Evolutionary conservation across 2,113 vertebrate genomes (phyloP), one percentile per base, ranked within the genome.

Genomic region (Blennius ocellaris): DNA sequence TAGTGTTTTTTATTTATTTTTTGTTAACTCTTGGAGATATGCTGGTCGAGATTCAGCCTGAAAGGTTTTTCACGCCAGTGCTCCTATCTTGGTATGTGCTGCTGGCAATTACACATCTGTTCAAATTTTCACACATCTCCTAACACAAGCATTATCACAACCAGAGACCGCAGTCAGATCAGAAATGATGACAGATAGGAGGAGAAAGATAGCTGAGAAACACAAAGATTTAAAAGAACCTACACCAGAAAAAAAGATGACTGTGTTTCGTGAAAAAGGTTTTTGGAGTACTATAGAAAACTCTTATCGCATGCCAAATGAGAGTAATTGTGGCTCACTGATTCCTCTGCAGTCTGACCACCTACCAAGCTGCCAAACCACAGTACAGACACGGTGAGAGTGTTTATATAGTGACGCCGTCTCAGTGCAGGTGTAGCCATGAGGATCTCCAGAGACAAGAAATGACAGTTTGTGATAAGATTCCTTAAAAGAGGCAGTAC

Each of bases 381-480:
- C 66, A 79, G 39, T 51, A 44, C 37, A 53, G 21, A 52, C 14
- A 15, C 38, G 9, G 44, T 44, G 10, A 62, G 14, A 14, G 52
- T 40, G 57, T 53, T 69, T 48, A 50, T 49, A 4, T 7, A 38
- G 15, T 4, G 14, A 52, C 59, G 17, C 43, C 37, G 38, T 54
- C 9, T 80, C n/a, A 64, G 39, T 63, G 63, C 69, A 86, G 69
- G 76, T 78, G 78, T 48, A 64, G 10, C 3, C 0, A 11, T 72
- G 69, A 83, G 47, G 55, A 54, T 62, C 53, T 53, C 69, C 85
- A 78, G 72, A 57, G 59, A 63, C 6, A 44, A 8, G 59, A 47
- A 15, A 12, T 57, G 69, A 68, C 79, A 67, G 59, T 48, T 41
- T 39, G 17, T 68, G 76, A 84, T 73, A 76, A 84, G 76, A 36